Conservation (phyloP, 2,797 vertebrate genomes). For the Trachurus trachurus region DNA sequence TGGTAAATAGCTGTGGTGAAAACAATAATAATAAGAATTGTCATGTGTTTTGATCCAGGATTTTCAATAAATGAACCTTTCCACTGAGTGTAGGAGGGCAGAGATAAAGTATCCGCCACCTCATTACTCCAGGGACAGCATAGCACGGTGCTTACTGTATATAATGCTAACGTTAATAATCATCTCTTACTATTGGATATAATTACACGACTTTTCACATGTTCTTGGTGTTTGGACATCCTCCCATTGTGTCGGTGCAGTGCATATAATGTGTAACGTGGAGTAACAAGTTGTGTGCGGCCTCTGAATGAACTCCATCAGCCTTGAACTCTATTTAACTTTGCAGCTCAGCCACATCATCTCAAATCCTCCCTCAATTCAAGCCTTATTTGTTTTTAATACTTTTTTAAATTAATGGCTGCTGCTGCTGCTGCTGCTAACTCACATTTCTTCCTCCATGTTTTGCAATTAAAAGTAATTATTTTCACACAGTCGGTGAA, state of each 20-base stretch:
- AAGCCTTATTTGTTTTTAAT: neutral
- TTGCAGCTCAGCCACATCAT: neutral
- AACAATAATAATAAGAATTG: neutral
- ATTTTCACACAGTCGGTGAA: conserved; percentile 9
- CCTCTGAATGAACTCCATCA: conserved; percentile 11
- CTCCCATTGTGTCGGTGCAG: neutral
- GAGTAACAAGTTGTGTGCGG: neutral
- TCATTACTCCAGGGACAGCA: conserved; percentile 4
- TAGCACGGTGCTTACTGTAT: neutral
- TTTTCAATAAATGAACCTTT: neutral
- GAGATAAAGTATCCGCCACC: neutral
- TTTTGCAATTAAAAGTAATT: conserved; percentile 37
- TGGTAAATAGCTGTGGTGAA: neutral
- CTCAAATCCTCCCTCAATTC: conserved; percentile 8
- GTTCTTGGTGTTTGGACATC: neutral
- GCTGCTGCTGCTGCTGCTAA: neutral
- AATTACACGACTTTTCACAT: neutral
- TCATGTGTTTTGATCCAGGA: neutral
- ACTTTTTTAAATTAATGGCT: conserved; percentile 4
- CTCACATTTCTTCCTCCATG: neutral
- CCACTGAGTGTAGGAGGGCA: no score
- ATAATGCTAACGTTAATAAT: conserved; percentile 30
- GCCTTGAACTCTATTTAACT: conserved; percentile 16
- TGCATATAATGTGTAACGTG: neutral
- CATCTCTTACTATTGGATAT: neutral